These are phyloP conservation scores for Monopterus albus DNA, from an alignment of 2,113 vertebrate species.

Conservation along the genomic window DNA sequence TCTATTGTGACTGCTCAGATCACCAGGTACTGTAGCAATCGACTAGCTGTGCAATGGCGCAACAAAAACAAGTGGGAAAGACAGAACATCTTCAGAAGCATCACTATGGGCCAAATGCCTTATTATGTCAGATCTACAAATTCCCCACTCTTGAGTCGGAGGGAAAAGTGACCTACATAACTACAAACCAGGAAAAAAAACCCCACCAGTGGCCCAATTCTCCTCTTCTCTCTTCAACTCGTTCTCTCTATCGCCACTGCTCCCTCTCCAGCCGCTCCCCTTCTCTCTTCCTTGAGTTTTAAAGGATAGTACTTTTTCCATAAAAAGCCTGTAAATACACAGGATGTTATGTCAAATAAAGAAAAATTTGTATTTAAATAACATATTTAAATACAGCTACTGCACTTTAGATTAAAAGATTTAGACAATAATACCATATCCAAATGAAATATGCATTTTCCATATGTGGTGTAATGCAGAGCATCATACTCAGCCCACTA, in stretches of 20 bases:
- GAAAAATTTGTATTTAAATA: no score
- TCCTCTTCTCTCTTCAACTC: slow-evolving; percentile 51
- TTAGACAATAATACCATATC: no score
- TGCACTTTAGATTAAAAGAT: no score
- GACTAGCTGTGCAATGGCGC: slow-evolving; percentile 57
- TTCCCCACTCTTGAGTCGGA: slow-evolving; percentile 82
- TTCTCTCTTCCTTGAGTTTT: no score
- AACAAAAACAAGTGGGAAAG: slow-evolving; percentile 66
- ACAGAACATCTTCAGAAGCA: slow-evolving; percentile 66
- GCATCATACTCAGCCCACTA: no score
- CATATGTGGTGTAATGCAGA: no score
- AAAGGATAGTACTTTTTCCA: no score
- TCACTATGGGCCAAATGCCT: slow-evolving; percentile 83
- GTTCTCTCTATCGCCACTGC: slow-evolving; percentile 41
- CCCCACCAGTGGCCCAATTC: slow-evolving; percentile 87
- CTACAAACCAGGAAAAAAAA: slow-evolving; percentile 86
- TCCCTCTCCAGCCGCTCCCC: slow-evolving; percentile 60
- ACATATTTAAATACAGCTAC: no score
- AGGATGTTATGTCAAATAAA: no score
- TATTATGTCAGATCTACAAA: slow-evolving; percentile 88
- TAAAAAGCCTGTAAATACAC: no score
- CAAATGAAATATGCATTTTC: no score
- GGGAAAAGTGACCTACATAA: slow-evolving; percentile 90
- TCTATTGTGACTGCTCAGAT: slow-evolving; percentile 37
- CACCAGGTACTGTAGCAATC: slow-evolving; percentile 45